A percentile compares a stretch with the other conserved stretches of the same genome.
Conservation (phyloP, 2,797 vertebrate genomes). For the Poliocrania exsul region DNA sequence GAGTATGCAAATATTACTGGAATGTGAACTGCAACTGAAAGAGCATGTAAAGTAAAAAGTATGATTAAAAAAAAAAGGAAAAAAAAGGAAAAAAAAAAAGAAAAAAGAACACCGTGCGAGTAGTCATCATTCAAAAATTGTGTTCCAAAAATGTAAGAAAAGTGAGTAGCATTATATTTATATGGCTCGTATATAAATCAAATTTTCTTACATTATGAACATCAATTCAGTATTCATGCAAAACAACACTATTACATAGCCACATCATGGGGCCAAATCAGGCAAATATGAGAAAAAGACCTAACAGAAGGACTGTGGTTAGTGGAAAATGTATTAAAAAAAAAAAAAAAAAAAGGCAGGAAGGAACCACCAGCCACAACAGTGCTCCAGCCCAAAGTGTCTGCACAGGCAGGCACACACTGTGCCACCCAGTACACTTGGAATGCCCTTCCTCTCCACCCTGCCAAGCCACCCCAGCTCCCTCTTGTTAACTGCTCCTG, state of each 20-base stretch:
- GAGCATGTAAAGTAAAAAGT: not conserved
- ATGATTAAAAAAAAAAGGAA: not conserved
- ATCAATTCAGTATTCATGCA: not conserved
- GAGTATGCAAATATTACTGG: not conserved
- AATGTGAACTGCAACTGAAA: not conserved
- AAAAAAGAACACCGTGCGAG: not conserved
- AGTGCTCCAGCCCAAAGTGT: not conserved
- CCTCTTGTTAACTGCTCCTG: not conserved
- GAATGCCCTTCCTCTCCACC: not conserved
- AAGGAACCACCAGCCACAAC: slow-evolving; percentile 8
- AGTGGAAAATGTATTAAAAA: not conserved
- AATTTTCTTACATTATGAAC: not conserved
- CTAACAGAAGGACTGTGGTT: slow-evolving; percentile 5
- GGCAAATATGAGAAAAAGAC: not conserved
- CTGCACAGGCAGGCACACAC: not conserved
- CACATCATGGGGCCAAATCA: not conserved
- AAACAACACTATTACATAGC: not conserved
- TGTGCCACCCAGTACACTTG: slow-evolving; percentile 21
- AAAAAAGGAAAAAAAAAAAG: not conserved
- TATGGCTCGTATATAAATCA: not conserved
- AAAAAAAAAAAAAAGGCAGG: not conserved
- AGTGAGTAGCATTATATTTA: not conserved
- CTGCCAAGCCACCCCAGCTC: not conserved
- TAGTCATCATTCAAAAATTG: not conserved
- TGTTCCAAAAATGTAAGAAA: not conserved